phyloP scores from a whole-genome alignment of 64 coral and sea anemone genomes.

The Stichodactyla mertensii region DNA sequence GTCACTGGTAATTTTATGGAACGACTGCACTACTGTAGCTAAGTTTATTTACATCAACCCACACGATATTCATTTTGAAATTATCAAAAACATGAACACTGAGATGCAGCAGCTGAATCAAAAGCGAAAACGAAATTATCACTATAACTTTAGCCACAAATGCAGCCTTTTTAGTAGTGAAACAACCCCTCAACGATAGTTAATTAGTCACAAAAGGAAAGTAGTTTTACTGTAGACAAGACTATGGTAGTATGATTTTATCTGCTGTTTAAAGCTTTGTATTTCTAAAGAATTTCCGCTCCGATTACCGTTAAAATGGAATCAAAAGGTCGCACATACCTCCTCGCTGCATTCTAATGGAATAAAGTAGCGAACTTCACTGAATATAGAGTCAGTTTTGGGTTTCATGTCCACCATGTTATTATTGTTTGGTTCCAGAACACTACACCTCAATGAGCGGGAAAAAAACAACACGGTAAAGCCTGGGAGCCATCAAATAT shows the following conservation, averaged over 20 bases:
- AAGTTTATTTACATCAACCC: no score
- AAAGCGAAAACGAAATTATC: no score
- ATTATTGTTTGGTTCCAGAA: neutral
- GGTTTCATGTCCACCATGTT: neutral
- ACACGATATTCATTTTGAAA: no score
- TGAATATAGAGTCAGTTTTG: neutral
- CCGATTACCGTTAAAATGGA: neutral
- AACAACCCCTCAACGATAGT: no score
- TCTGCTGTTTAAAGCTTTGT: neutral
- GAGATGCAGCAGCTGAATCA: no score
- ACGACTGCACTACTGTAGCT: no score
- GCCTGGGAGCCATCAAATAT: neutral
- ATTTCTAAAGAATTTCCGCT: neutral
- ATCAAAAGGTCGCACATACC: neutral
- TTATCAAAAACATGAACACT: no score
- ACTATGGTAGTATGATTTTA: neutral
- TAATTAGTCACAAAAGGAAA: no score
- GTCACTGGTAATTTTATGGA: no score
- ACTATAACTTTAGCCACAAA: no score
- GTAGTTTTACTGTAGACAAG: no score
- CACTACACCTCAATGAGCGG: constrained; percentile 4
- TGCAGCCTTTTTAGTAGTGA: no score
- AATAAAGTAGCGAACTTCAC: constrained; percentile 9
- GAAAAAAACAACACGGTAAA: neutral
- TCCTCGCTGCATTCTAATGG: constrained; percentile 5